These are phyloP conservation scores for Semicossyphus pulcher DNA, from an alignment of 2,113 vertebrate species.

Conservation along the genomic window DNA sequence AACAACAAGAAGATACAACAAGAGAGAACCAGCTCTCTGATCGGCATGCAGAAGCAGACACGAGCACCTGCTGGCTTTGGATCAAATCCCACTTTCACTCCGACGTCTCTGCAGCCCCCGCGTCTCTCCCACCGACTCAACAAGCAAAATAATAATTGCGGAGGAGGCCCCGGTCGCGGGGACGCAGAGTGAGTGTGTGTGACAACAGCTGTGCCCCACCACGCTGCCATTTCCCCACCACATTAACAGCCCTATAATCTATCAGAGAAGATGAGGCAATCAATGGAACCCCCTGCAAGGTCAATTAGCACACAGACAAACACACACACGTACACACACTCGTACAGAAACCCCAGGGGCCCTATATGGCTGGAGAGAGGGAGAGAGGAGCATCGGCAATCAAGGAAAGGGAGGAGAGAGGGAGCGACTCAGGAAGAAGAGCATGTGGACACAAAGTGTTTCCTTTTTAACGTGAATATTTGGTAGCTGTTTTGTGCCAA, in stretches of 20 bases:
- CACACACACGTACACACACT: constrained; percentile 59
- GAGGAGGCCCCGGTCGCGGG: constrained; percentile 39
- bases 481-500: too few species aligned
- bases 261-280: constrained; percentile 97
- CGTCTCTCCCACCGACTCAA: constrained; percentile 48
- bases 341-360: constrained; percentile 80
- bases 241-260: constrained; percentile 99
- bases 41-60: constrained; percentile 35
- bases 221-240: constrained; percentile 96
- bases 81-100: constrained; percentile 51
- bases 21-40: neutral
- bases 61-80: constrained; percentile 70
- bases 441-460: too few species aligned
- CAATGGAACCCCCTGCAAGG: constrained; percentile 90
- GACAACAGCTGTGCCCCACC: constrained; percentile 96
- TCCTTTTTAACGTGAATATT: too few species aligned
- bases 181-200: constrained; percentile 32
- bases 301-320: constrained; percentile 91
- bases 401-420: constrained; percentile 75
- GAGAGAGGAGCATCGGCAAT: constrained; percentile 19
- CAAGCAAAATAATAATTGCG: constrained; percentile 67
- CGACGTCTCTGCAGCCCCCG: constrained; percentile 16
- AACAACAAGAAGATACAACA: neutral
- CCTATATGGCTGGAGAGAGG: constrained; percentile 54
- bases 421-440: too few species aligned